Evolutionary conservation across 2,113 vertebrate genomes (phyloP), one percentile per base, ranked within the genome.

Genomic region (Gobiocypris rarus): DNA sequence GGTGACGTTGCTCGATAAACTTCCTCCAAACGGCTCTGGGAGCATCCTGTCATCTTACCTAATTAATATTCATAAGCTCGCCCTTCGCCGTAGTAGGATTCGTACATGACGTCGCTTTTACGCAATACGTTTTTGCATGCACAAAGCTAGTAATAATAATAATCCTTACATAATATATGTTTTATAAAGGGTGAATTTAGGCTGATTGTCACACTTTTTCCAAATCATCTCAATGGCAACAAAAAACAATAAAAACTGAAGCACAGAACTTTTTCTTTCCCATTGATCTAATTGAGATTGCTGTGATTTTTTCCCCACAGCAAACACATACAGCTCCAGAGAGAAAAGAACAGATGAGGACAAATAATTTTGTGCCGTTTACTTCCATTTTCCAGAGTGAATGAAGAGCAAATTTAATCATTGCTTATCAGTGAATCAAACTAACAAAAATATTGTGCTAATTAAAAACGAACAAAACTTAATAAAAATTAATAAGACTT

Each of bases 41-140:
- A 48, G n/a, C 5, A 14, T 74, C 17, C 1, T 48, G 9, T 73
- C 22, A 48, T 48, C 43, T 73, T 24, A 45, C n/a, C 1, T 4
- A 15, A 24, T 75, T 31, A 50, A 75, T 75, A 52, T 52, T 52
- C 31, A 77, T n/a, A 11, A 59, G 43, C 31, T 9, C 1, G 8
- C 9, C 28, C 52, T 77, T 77, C 0, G 54, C 17, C 75, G 52
- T 77, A 59, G 75, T 77, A 15, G 19, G 31, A 77, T 77, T 77
- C 17, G 31, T 13, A 77, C 13, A 34, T 45, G 38, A 71, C 67
- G 22, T 71, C 22, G 67, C 67, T 71, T 67, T 43, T 71, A 24
- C 69, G 22, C 14, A 43, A 24, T 11, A 38, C 65, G 14, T 17
- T 65, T 69, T 41, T 5, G 2, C 31, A 17, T 0, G 1, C 5